These are phyloP conservation scores for Rhineura floridana DNA, from an alignment of 2,113 vertebrate species.

Conservation along the genomic window DNA sequence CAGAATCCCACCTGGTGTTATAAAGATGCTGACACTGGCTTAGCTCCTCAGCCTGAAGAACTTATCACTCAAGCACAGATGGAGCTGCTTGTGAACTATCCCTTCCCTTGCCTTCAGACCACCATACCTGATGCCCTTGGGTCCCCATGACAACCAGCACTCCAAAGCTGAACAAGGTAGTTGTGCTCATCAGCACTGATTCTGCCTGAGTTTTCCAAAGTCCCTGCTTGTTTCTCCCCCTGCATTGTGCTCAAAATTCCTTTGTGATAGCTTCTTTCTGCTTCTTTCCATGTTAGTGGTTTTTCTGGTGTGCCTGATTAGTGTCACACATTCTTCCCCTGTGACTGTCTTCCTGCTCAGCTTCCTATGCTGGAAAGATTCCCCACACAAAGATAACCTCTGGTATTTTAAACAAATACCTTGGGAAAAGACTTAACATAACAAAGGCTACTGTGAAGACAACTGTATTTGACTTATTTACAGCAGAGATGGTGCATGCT, in stretches of 20 bases:
- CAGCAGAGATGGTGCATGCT: neutral
- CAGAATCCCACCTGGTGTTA: neutral
- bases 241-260: neutral
- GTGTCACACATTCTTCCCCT: neutral
- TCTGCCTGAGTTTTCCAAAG: neutral
- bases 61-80: neutral
- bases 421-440: slow-evolving; percentile 13
- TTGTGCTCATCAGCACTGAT: neutral
- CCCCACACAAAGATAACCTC: slow-evolving; percentile 1
- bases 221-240: neutral
- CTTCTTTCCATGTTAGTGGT: neutral
- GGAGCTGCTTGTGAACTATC: neutral
- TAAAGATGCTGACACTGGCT: neutral
- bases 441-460: neutral
- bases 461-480: neutral
- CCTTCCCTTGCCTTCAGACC: no score
- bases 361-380: neutral
- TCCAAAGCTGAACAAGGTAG: neutral
- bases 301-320: neutral
- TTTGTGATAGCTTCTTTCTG: neutral
- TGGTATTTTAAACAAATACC: slow-evolving; percentile 29
- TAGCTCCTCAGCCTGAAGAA: neutral
- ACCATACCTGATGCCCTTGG: neutral
- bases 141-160: neutral
- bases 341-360: neutral